Base-by-base conservation (phyloP, 2,888 invertebrate genomes). In the Candidula unifasciata region DNA sequence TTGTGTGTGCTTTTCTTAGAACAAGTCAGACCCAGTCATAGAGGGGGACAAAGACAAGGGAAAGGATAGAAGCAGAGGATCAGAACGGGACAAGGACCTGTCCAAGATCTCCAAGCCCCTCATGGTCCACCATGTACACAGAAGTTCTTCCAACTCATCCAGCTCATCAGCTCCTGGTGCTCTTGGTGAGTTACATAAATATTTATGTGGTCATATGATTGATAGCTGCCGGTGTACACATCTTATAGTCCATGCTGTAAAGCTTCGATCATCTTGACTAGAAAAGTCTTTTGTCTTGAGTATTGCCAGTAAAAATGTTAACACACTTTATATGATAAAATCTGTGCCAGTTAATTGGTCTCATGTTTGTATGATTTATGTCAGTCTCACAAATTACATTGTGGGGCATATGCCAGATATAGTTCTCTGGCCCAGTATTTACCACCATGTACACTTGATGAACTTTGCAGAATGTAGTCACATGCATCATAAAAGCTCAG, bases 161-260 rank as follows among this genome's bases (percentile, higher is more conserved):
- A 91, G 90, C 86, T 89, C 90, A 13, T 90, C 91, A 33, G 89
- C 90, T 71, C 90, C 91, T 37, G 90, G 91, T 24, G 91, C 90
- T 6, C 87, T 90, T 35, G 90, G 89, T 86, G 81, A 88, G 87
- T 69, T 16, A 13, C 10, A 71, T n/a, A n/a, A n/a, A 13, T 27
- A 27, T 1, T n/a, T n/a, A n/a, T n/a, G n/a, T n/a, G n/a, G n/a
- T n/a, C n/a, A n/a, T n/a, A n/a, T n/a, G n/a, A n/a, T n/a, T n/a
- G n/a, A n/a, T n/a, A n/a, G n/a, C n/a, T n/a, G n/a, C n/a, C n/a
- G n/a, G n/a, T n/a, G n/a, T n/a, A n/a, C n/a, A n/a, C n/a, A n/a
- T n/a, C n/a, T n/a, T n/a, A n/a, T n/a, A n/a, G n/a, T n/a, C n/a
- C n/a, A n/a, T n/a, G n/a, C n/a, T n/a, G n/a, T n/a, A n/a, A n/a